Evolutionary conservation across 2,113 vertebrate species (phyloP).

Genomic region (Drymodes brunneopygia): DNA sequence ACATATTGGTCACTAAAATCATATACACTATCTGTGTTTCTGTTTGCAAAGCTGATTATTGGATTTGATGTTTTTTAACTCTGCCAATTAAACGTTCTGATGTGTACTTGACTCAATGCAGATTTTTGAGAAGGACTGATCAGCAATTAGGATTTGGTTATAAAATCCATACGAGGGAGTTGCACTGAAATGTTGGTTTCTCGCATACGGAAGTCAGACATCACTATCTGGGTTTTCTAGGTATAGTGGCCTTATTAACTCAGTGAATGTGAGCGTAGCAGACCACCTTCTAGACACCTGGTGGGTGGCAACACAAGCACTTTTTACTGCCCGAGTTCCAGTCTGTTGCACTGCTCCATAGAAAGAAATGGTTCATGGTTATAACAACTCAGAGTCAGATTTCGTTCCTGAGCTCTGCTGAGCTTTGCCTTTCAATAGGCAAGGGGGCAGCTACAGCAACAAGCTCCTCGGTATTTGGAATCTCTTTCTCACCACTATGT

Average conservation of each 20-base stretch:
- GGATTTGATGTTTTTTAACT: not conserved
- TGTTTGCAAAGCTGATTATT: not conserved
- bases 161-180: not conserved
- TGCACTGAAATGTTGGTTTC: not conserved
- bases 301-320: constrained; percentile 12
- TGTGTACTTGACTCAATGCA: not conserved
- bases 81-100: not conserved
- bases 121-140: not conserved
- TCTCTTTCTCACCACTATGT: not conserved
- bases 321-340: constrained; percentile 35
- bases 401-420: not conserved
- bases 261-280: not conserved
- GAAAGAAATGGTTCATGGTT: constrained; percentile 35
- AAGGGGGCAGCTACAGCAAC: not conserved
- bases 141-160: not conserved
- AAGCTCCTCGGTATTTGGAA: not conserved
- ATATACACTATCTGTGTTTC: not conserved
- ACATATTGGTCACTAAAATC: not conserved
- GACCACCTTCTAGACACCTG: constrained; percentile 38
- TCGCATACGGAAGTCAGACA: not conserved
- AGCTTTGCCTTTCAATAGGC: not conserved
- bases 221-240: not conserved
- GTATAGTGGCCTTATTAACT: not conserved
- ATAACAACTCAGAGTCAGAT: constrained; percentile 23
- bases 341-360: not conserved